Conservation (phyloP, 1,140 invertebrate species). For the Myzus persicae region DNA sequence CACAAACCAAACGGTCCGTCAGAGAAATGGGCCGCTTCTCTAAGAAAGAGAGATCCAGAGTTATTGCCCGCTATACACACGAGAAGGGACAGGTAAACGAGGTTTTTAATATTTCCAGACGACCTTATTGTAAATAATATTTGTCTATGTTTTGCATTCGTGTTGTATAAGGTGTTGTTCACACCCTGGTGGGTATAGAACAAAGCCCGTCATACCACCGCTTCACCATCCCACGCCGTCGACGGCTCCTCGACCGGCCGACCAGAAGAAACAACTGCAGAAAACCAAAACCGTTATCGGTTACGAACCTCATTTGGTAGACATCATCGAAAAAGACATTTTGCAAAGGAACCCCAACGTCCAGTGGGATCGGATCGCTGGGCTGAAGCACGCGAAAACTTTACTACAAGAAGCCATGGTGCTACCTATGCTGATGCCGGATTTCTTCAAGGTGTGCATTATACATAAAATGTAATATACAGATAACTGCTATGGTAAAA, state of each 20-base stretch:
- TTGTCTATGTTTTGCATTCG: background rate
- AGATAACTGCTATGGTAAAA: background rate
- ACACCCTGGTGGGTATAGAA: slow-evolving; percentile 48
- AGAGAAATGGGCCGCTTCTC: slow-evolving; percentile 70
- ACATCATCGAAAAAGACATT: slow-evolving; percentile 75
- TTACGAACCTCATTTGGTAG: slow-evolving; percentile 81
- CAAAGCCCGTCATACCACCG: slow-evolving; percentile 42
- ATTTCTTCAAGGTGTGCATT: slow-evolving; percentile 71
- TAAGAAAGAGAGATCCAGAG: slow-evolving; percentile 72
- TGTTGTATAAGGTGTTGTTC: slow-evolving; percentile 22
- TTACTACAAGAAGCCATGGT: slow-evolving; percentile 77
- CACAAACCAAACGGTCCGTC: slow-evolving; percentile 63
- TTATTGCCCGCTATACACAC: slow-evolving; percentile 71
- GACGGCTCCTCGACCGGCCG: slow-evolving; percentile 40
- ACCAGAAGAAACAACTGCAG: slow-evolving; percentile 68
- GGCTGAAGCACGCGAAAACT: slow-evolving; percentile 73
- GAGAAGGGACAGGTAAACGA: slow-evolving; percentile 63
- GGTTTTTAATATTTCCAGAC: background rate
- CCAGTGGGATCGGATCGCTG: slow-evolving; percentile 73
- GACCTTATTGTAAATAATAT: background rate
- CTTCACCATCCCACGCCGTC: slow-evolving; percentile 31
- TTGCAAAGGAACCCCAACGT: slow-evolving; percentile 72
- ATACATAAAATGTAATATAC: no score
- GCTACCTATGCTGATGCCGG: slow-evolving; percentile 73
- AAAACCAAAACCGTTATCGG: slow-evolving; percentile 75